Conservation (phyloP, 1,140 invertebrate genomes). For the Mycetomoellerius zeteki region DNA sequence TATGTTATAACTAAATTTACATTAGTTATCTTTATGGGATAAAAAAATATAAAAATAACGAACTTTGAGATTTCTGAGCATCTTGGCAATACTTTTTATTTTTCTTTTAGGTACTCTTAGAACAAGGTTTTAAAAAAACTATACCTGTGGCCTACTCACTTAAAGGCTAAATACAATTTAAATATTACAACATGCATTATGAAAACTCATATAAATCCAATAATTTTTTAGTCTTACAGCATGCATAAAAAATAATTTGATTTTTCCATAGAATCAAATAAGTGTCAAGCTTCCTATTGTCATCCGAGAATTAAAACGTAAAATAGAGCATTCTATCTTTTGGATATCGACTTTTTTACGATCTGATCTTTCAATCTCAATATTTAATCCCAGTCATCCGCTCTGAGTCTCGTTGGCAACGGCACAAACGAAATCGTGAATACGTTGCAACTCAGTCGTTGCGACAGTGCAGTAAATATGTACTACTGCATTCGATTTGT, state of each 20-base stretch:
- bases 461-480: neutral
- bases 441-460: neutral
- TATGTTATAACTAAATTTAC: no score
- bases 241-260: neutral
- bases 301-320: neutral
- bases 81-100: no score
- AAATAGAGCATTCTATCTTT: neutral
- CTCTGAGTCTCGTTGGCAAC: neutral
- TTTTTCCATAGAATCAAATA: neutral
- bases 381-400: constrained; percentile 8
- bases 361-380: neutral
- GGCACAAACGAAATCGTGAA: constrained; percentile 8
- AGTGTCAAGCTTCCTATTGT: neutral
- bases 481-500: constrained; percentile 10
- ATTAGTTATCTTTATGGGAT: no score
- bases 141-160: no score
- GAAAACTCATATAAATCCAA: neutral
- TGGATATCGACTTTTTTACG: neutral
- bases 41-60: no score
- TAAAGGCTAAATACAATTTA: neutral
- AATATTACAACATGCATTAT: neutral
- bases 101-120: no score
- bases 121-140: no score
- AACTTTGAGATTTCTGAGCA: no score
- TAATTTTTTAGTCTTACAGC: neutral